Conservation (phyloP, 2,888 invertebrate genomes). For the Aricia artaxerxes region DNA sequence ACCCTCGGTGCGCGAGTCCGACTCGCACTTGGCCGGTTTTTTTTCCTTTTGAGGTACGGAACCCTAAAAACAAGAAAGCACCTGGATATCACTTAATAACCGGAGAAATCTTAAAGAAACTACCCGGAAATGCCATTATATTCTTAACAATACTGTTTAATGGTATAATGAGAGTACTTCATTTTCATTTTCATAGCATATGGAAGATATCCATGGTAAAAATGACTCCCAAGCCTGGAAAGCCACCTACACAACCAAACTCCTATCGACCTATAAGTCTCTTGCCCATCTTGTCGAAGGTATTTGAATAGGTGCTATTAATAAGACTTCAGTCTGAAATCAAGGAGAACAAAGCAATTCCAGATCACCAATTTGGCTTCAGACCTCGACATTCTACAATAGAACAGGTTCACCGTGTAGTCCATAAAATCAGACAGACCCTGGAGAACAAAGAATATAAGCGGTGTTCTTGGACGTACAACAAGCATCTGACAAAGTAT, state of each 20-base stretch:
- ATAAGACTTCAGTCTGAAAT: constrained; percentile 30
- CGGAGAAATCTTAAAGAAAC: constrained; percentile 24
- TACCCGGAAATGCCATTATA: constrained; percentile 24
- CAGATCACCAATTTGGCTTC: constrained; percentile 35
- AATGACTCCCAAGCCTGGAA: constrained; percentile 43
- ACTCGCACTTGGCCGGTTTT: no score
- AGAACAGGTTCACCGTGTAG: constrained; percentile 32
- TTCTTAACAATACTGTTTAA: constrained; percentile 21
- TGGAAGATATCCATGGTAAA: constrained; percentile 36
- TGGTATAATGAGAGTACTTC: constrained; percentile 1
- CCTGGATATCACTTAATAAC: constrained; percentile 34
- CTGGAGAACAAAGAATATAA: no score
- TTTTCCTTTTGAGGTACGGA: no score
- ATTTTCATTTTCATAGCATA: constrained; percentile 31
- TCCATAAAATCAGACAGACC: no score
- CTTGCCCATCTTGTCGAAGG: constrained; percentile 29
- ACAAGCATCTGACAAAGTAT: no score
- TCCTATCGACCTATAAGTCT: constrained; percentile 8
- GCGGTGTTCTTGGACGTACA: no score
- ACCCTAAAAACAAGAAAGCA: constrained; percentile 32
- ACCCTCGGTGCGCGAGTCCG: no score
- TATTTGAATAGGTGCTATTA: constrained; percentile 35
- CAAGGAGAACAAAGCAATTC: constrained; percentile 9
- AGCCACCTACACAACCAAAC: constrained; percentile 35
- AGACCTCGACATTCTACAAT: constrained; percentile 32